These are phyloP conservation scores for Hydropotes inermis DNA, from an alignment of 2,113 vertebrate genomes.

Conservation along the genomic window DNA sequence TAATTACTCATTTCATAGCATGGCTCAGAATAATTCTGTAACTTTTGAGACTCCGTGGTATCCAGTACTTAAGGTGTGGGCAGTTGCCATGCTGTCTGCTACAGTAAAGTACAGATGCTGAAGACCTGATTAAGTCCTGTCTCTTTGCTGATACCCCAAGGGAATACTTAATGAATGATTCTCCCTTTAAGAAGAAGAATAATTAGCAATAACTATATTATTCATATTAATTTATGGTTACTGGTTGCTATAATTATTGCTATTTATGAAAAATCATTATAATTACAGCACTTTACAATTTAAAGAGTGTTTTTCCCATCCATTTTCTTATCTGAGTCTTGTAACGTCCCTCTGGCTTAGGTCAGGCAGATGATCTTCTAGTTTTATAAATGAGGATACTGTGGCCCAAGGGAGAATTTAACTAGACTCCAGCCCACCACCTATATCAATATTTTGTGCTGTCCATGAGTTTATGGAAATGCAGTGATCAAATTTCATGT, in stretches of 20 bases:
- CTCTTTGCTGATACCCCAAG: conserved; percentile 25
- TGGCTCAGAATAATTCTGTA: conserved; percentile 9
- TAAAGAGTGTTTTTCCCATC: conserved; percentile 63
- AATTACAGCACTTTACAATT: conserved; percentile 58
- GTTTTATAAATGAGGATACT: not conserved
- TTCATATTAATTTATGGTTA: conserved; percentile 68
- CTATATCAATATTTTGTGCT: not conserved
- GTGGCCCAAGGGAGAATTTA: not conserved
- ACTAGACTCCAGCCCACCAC: not conserved
- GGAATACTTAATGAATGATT: conserved; percentile 58
- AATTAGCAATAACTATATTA: conserved; percentile 68
- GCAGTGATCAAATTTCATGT: not conserved
- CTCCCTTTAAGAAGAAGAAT: conserved; percentile 55
- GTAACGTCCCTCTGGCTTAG: not conserved
- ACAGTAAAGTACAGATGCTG: not conserved
- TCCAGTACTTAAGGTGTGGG: not conserved
- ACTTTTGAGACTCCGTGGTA: conserved; percentile 35
- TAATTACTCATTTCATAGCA: conserved; percentile 34
- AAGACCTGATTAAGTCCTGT: conserved; percentile 40
- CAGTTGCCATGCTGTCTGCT: conserved; percentile 27
- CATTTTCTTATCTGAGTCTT: conserved; percentile 51
- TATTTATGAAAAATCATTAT: conserved; percentile 65
- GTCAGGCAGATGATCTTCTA: not conserved
- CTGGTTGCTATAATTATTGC: conserved; percentile 63
- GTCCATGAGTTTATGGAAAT: not conserved